Base-by-base conservation (phyloP, 2,113 vertebrate species). In the Piaya cayana region DNA sequence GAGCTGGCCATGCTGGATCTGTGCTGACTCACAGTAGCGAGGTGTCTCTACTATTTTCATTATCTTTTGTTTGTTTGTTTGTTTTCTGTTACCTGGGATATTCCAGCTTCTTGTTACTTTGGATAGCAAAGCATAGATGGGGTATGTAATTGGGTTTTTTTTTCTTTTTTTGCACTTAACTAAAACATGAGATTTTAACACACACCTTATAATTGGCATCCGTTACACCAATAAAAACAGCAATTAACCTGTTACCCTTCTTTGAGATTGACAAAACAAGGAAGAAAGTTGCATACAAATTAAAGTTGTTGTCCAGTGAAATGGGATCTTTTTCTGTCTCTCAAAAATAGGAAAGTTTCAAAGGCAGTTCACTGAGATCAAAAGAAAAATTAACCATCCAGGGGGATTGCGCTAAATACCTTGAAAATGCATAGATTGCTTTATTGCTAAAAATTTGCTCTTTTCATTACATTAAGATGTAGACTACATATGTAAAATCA, bases 181-280 rank as follows among this genome's bases (percentile, higher is more conserved):
- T 75, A 47, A 36, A 70, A 69, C 52, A 62, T 3, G 80, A 37
- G 45, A 58, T 47, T 83, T 92, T 82, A 90, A 77, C 32, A 81
- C 81, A 85, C 42, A 83, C 52, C 36, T 94, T 89, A 21, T 68
- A 83, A 72, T 37, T 94, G 91, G 23, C 68, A 72, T 93, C 79
- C 8, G 5, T 84, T 75, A 77, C 63, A 86, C 37, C 64, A 92
- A 67, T 92, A 92, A 95, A 97, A 90, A 5, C 45, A 94, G 62
- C 79, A 93, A 91, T 95, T 96, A 95, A 92, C 88, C 88, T 93
- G 59, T 75, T 95, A 86, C 36, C 76, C 89, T 92, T 95, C 55
- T 74, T 69, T 81, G 62, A 91, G 22, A 30, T 79, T 86, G 71
- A 80, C 68, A 92, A 94, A 96, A 77, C 22, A 83, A 74, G 86